Evolutionary conservation across 2,113 vertebrate species (phyloP), one percentile per base, ranked within the genome.

Genomic region (Lethenteron reissneri): DNA sequence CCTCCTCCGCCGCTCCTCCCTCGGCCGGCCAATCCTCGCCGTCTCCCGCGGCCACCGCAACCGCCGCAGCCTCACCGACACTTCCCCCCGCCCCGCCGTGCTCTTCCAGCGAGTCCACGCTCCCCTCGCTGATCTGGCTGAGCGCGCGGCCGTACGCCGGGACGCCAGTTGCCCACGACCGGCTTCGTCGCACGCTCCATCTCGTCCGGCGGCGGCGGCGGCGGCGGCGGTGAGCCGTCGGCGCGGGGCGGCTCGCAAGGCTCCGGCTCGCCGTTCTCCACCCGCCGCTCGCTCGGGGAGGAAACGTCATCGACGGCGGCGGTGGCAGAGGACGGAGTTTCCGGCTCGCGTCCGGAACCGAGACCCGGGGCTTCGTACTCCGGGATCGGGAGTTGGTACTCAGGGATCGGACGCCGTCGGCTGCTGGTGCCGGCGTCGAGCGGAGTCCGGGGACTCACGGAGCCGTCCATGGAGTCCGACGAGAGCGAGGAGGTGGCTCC

Each of bases 111-210:
- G 80, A 83, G 0, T 95, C 92, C 64, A 83, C 79, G 0, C 89
- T 94, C 76, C 79, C 81, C 74, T 97, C 92, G 0, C 92, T 97
- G 74, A 95, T 97, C 76, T 95, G 90, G 78, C 92, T 97, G 71
- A 97, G 84, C 74, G 89, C 91, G 74, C 89, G 83, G 2, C 80
- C 86, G 74, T 85, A 90, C 73, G 79, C 77, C 56, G 82, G 73
- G 0, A 85, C 84, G 71, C 85, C 86, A n/a, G 0, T 83, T 85
- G 71, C 78, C 81, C 74, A 84, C 74, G 1, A 60, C 56, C 56
- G 71, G 75, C 73, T 78, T 79, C 73, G 74, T 78, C 3, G 1
- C n/a, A 68, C 64, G 25, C 64, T 17, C n/a, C 25, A 11, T 68
- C n/a, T n/a, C 64, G 25, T 17, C n/a, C 8, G 64, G 64, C 11